Evolutionary conservation across 2,888 invertebrate species (phyloP).

Genomic region (Drosophila acutilabella): DNA sequence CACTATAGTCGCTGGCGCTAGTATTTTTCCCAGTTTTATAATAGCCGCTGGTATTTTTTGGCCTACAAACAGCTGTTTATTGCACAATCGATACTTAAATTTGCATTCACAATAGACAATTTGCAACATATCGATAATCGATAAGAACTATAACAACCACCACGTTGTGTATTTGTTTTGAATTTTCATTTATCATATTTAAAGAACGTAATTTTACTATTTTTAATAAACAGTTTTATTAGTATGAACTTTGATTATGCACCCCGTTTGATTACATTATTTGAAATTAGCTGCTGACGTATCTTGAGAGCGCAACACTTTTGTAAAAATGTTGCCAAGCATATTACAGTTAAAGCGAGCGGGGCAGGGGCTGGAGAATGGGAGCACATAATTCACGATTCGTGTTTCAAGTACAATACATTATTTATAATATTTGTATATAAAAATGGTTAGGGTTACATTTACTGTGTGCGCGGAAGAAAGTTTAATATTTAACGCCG

Average conservation of each 20-base stretch:
- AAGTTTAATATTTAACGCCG: constrained; percentile 84
- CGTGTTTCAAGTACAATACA: constrained; percentile 39
- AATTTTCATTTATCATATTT: background rate
- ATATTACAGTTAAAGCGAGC: constrained; percentile 10
- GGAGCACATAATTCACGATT: constrained; percentile 20
- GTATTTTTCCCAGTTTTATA: background rate
- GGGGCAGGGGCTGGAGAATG: background rate
- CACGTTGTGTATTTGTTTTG: background rate
- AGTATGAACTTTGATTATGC: constrained; percentile 22
- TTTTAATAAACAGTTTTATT: constrained; percentile 44
- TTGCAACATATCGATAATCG: background rate
- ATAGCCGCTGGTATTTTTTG: background rate
- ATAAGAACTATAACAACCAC: background rate
- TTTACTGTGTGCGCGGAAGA: constrained; percentile 50
- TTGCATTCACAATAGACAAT: background rate
- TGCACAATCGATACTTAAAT: background rate
- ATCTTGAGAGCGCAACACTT: constrained; percentile 10
- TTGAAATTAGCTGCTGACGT: constrained; percentile 26
- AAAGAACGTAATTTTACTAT: constrained; percentile 1
- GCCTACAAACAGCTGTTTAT: background rate
- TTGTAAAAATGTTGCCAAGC: constrained; percentile 21
- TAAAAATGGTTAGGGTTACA: constrained; percentile 43
- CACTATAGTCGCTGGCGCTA: background rate
- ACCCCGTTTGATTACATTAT: constrained; percentile 15
- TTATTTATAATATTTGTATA: constrained; percentile 33